Evolutionary conservation across 2,113 vertebrate genomes (phyloP), one percentile per base, ranked within the genome.

Genomic region (Cranoglanis bouderius): DNA sequence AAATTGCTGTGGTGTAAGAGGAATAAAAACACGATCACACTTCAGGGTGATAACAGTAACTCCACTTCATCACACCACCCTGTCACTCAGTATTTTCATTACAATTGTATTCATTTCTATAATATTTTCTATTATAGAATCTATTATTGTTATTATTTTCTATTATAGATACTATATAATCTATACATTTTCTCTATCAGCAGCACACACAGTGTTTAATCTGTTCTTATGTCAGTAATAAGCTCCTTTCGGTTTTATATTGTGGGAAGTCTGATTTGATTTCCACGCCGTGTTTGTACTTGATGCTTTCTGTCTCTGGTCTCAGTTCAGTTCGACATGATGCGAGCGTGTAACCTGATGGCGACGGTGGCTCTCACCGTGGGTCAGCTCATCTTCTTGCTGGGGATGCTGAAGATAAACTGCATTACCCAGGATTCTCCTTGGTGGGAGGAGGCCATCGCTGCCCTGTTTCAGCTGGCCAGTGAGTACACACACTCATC

Each of bases 401-500:
- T 99, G 84, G 98, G 98, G 72, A 94, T 99, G 86, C 90, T 96
- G 57, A 97, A 98, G 91, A 93, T 99, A 84, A 96, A 97, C 53
- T 95, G 98, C 91, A 92, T 97, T 93, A 96, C 96, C 0, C 96
- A 97, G 65, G 97, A 99, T 78, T 97, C 97, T n/a, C 98, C 98
- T 90, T 99, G 98, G 97, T 99, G 98, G 98, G 98, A 99, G 93
- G 98, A 99, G 93, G 98, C 97, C 93, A 99, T 99, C 55, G 98
- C 98, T 21, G 98, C 98, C 0, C 96, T 98, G 9, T 99, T 99
- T 94, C 98, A 99, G 92, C 95, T 99, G 88, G 97, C 98, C 89
- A 99, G 98, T 99, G 94, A 99, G 98, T 99, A 93, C 6, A 77
- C 38, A 82, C 53, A 26, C 59, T 38, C 6, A 16, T 43, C 38